A percentile compares a stretch with the other conserved stretches of the same genome.
Conservation (phyloP, 1,140 invertebrate genomes). For the Hermatobates lingyangjiaoensis region DNA sequence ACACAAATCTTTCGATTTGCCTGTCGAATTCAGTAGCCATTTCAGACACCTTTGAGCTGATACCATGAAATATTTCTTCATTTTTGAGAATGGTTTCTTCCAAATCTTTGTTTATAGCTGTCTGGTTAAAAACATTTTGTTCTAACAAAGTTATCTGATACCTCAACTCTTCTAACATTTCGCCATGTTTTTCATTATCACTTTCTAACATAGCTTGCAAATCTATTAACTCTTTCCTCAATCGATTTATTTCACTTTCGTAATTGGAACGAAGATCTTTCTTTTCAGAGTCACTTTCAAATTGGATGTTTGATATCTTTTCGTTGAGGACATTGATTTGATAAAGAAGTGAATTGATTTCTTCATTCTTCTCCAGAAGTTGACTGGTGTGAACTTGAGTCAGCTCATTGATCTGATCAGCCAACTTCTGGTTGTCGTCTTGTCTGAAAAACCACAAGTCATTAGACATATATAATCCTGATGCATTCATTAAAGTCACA, state of each 20-base stretch:
- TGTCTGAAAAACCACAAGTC: slow-evolving; percentile 7
- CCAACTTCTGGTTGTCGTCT: slow-evolving; percentile 5
- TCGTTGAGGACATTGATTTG: slow-evolving; percentile 7
- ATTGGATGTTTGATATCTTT: not conserved
- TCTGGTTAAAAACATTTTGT: slow-evolving; percentile 10
- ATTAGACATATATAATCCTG: too few relatives aligned
- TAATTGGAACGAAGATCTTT: slow-evolving; percentile 5
- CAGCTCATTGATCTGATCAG: slow-evolving; percentile 9
- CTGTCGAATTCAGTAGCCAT: slow-evolving; percentile 7
- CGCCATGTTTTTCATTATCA: slow-evolving; percentile 6
- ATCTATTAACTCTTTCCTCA: slow-evolving; percentile 8
- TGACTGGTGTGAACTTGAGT: slow-evolving; percentile 6
- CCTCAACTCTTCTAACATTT: slow-evolving; percentile 6
- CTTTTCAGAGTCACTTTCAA: not conserved
- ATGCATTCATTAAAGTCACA: too few relatives aligned
- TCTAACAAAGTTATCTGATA: slow-evolving; percentile 9
- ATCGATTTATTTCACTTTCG: slow-evolving; percentile 7
- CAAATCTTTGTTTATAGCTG: slow-evolving; percentile 7
- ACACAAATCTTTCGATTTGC: slow-evolving; percentile 1
- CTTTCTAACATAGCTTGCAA: slow-evolving; percentile 4
- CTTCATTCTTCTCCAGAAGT: slow-evolving; percentile 11
- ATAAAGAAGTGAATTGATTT: slow-evolving; percentile 8
- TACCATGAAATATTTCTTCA: slow-evolving; percentile 3
- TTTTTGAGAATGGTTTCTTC: slow-evolving; percentile 6
- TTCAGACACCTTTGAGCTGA: slow-evolving; percentile 6